Percentiles rank a stretch among this genome's conserved stretches.
phyloP scores from a whole-genome alignment of 2,888 invertebrate species.

The Thecophora atra region DNA sequence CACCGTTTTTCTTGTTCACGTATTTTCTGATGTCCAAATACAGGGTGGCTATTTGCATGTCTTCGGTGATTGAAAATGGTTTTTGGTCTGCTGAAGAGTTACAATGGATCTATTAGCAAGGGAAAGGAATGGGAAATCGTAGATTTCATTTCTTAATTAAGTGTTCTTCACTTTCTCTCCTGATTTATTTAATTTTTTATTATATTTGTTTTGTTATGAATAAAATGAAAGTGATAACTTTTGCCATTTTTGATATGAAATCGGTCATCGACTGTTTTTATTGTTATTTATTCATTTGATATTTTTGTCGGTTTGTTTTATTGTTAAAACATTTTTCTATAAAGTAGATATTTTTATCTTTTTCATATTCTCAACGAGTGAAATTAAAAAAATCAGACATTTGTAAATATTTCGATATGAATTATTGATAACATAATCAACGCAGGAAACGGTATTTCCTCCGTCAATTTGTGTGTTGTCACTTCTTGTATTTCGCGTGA shows the following conservation, averaged over 20 bases:
- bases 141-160: background rate
- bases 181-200: background rate
- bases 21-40: slow-evolving; percentile 13
- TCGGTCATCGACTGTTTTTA: background rate
- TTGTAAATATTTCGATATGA: too few species aligned
- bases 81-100: background rate
- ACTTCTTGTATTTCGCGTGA: background rate
- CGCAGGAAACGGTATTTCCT: slow-evolving; percentile 9
- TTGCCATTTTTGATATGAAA: slow-evolving; percentile 19
- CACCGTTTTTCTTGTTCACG: too few species aligned
- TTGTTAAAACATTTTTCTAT: background rate
- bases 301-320: background rate
- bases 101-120: background rate
- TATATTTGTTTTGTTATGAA: background rate
- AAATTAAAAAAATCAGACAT: too few species aligned
- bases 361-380: background rate
- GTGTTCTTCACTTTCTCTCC: slow-evolving; percentile 10
- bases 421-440: slow-evolving; percentile 8
- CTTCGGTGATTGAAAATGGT: background rate
- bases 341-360: background rate
- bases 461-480: background rate
- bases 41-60: slow-evolving; percentile 30
- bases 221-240: slow-evolving; percentile 26
- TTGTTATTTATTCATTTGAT: background rate
- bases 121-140: background rate